Percentiles rank a stretch among this genome's conserved stretches.
phyloP scores from a whole-genome alignment of 2,888 invertebrate genomes.

The Spatulosminthurus flaviceps region DNA sequence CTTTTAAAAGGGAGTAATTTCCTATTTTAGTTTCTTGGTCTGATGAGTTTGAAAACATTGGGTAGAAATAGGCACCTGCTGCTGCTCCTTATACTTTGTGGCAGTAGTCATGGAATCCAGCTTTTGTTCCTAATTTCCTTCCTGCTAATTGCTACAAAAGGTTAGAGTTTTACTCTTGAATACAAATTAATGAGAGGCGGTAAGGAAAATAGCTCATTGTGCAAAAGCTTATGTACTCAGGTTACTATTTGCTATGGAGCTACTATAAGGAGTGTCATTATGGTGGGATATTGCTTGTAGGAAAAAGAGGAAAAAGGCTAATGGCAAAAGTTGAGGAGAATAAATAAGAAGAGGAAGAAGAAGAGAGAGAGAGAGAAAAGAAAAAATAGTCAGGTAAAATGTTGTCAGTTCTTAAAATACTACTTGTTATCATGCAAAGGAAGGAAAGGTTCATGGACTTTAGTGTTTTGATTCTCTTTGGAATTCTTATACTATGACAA shows the following conservation, averaged over 20 bases:
- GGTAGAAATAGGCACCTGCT: not conserved
- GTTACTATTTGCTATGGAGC: not conserved
- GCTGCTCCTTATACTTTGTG: too few species aligned
- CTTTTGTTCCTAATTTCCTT: conserved; percentile 14
- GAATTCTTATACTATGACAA: too few species aligned
- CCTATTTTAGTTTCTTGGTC: not conserved
- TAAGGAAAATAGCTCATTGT: not conserved
- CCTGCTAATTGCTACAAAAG: conserved; percentile 12
- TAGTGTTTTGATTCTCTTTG: not conserved
- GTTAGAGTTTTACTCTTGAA: not conserved
- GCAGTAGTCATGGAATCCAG: not conserved
- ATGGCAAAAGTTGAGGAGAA: too few species aligned
- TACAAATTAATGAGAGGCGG: not conserved
- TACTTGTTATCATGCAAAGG: not conserved
- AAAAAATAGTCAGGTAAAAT: not conserved
- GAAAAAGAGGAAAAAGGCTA: not conserved
- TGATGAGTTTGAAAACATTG: not conserved
- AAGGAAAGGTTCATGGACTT: conserved; percentile 9
- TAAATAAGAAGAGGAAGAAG: too few species aligned
- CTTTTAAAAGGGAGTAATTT: not conserved
- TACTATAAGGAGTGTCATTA: too few species aligned
- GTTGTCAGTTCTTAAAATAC: conserved; percentile 6
- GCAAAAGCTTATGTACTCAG: not conserved
- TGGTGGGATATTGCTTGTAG: not conserved
- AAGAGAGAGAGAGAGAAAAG: too few species aligned